A percentile compares a stretch with the other conserved stretches of the same genome.
phyloP scores from a whole-genome alignment of 2,888 invertebrate genomes.

The Laothoe populi region DNA sequence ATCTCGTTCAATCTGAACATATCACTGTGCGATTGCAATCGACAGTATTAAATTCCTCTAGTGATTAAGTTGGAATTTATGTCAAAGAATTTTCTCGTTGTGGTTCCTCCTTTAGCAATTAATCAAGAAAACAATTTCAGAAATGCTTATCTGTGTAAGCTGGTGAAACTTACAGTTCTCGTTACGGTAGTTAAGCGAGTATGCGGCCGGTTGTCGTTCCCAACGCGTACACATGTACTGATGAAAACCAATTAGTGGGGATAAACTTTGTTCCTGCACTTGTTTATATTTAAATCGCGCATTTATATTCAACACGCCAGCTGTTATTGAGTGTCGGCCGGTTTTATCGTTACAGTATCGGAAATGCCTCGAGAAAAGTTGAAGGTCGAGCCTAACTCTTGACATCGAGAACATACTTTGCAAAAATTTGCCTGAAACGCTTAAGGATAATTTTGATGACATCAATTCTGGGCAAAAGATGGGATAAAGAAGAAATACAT shows the following conservation, averaged over 20 bases:
- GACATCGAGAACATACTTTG: slow-evolving; percentile 32
- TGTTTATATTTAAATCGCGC: slow-evolving; percentile 10
- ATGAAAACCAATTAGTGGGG: slow-evolving; percentile 24
- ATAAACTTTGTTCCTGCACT: slow-evolving; percentile 2
- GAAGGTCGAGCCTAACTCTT: slow-evolving; percentile 30
- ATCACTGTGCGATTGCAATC: slow-evolving; percentile 22
- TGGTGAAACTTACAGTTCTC: slow-evolving; percentile 65
- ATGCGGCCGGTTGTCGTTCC: slow-evolving; percentile 22
- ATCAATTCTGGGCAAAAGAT: slow-evolving; percentile 49
- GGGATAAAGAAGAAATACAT: too few relatives aligned
- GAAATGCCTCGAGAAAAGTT: slow-evolving; percentile 25
- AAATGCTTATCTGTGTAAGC: slow-evolving; percentile 57
- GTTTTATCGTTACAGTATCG: slow-evolving; percentile 17
- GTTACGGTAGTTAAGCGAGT: slow-evolving; percentile 51
- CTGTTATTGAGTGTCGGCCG: slow-evolving; percentile 8
- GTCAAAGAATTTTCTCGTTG: slow-evolving; percentile 17
- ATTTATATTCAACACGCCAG: slow-evolving; percentile 19
- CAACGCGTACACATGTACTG: background rate
- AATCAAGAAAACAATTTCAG: slow-evolving; percentile 62
- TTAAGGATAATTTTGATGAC: slow-evolving; percentile 7
- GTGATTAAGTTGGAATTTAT: slow-evolving; percentile 29
- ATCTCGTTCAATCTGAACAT: slow-evolving; percentile 36
- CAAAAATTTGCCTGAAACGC: background rate
- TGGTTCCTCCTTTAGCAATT: slow-evolving; percentile 45
- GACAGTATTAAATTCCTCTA: slow-evolving; percentile 23